phyloP scores from a whole-genome alignment of 2,888 invertebrate genomes.

The Drosophila merina region DNA sequence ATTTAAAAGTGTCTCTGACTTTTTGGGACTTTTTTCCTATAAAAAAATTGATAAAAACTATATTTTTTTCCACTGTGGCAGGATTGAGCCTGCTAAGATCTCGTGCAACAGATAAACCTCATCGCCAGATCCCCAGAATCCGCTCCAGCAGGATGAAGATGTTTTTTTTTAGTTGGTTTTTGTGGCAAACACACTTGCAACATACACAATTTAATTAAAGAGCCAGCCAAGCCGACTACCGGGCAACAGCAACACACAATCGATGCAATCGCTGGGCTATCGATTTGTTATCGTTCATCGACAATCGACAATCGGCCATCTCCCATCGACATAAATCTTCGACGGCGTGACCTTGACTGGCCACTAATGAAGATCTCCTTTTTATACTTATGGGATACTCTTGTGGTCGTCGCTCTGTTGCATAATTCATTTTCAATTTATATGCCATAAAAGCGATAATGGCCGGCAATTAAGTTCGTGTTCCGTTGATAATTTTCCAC shows the following conservation, averaged over 20 bases:
- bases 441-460: conserved; percentile 76
- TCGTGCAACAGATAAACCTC: conserved; percentile 62
- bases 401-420: conserved; percentile 47
- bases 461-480: conserved; percentile 79
- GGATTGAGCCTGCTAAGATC: conserved; percentile 39
- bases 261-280: conserved; percentile 18
- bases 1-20: too few relatives aligned
- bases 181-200: conserved; percentile 39
- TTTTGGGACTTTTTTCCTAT: too few relatives aligned
- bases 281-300: conserved; percentile 26
- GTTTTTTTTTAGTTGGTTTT: conserved; percentile 33
- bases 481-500: conserved; percentile 77
- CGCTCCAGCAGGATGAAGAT: conserved; percentile 62
- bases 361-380: conserved; percentile 60
- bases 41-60: too few relatives aligned
- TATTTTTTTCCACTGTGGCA: too few relatives aligned
- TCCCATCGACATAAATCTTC: conserved; percentile 13
- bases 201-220: conserved; percentile 78
- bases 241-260: conserved; percentile 42
- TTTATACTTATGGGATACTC: background rate
- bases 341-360: conserved; percentile 28
- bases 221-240: conserved; percentile 53
- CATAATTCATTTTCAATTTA: conserved; percentile 79
- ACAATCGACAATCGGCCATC: background rate
- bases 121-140: conserved; percentile 28